Conservation (phyloP, 2,113 vertebrate genomes). For the Cinclus cinclus region DNA sequence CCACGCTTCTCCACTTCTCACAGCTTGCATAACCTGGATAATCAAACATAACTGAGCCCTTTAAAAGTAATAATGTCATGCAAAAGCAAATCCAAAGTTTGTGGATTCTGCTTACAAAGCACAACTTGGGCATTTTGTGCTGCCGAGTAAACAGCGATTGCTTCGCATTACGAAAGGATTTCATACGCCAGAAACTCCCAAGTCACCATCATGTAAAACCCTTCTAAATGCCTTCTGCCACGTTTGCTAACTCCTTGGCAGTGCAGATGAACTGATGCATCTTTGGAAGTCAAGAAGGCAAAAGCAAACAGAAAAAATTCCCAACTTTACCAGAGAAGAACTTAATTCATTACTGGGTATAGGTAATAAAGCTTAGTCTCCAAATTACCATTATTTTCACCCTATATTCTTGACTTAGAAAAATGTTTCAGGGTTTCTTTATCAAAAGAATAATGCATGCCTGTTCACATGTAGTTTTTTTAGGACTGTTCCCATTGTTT, state of each 20-base stretch:
- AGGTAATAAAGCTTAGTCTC: not conserved
- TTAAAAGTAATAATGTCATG: not conserved
- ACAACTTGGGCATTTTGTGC: not conserved
- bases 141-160: not conserved
- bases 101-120: not conserved
- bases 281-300: not conserved
- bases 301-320: not conserved
- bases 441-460: not conserved
- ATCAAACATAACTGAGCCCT: not conserved
- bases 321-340: not conserved
- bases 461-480: not conserved
- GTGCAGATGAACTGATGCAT: not conserved
- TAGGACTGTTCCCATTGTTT: not conserved
- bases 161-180: not conserved
- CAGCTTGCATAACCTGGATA: not conserved
- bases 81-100: not conserved
- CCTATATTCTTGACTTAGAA: not conserved
- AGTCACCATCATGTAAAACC: not conserved
- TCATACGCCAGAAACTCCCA: not conserved
- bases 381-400: not conserved
- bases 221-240: not conserved
- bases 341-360: not conserved
- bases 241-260: not conserved
- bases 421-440: not conserved
- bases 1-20: not conserved